Base-by-base conservation (phyloP, 2,113 vertebrate genomes). In the Anhinga anhinga region DNA sequence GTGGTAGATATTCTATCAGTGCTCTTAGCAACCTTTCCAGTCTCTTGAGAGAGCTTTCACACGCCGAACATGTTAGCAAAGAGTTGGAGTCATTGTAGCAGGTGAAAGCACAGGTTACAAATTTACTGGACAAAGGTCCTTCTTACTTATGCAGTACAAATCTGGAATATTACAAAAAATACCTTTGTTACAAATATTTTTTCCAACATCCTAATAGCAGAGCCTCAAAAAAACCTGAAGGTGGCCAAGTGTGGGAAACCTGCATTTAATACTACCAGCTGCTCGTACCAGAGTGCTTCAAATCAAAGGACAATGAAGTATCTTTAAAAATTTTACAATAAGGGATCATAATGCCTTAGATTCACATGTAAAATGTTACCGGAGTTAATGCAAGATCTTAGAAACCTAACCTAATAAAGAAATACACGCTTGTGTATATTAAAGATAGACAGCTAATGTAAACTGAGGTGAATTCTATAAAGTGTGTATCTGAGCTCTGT, bases 21-120 rank as follows among this genome's bases (percentile, higher is more conserved):
- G 36, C 36, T 76, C 15, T 81, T 38, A 49, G 27, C 34, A 72
- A 70, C 38, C 52, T 71, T 83, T 83, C 67, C 58, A 44, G 21
- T 36, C 52, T 71, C 50, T 44, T 38, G 7, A 52, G 58, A 90
- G 42, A 20, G 15, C 15, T 84, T 92, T 62, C 47, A 76, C 22
- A 21, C 36, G 15, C 58, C 2, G 1, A 76, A 77, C 0, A 0
- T 2, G 7, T 61, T 45, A 50, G 58, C 45, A 47, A 67, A 63
- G 36, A 38, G 25, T 4, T 83, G 53, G 53, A 86, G 59, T 8
- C n/a, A 23, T 13, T 78, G 53, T 18, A 86, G 58, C 42, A 93
- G 42, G 15, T 66, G 49, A 77, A 84, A 84, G 34, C 67, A 70
- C 26, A 20, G 40, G 63, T 17, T 44, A 49, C 12, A 81, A 72